Base-by-base conservation (phyloP, 2,113 vertebrate species). In the Pavo muticus region DNA sequence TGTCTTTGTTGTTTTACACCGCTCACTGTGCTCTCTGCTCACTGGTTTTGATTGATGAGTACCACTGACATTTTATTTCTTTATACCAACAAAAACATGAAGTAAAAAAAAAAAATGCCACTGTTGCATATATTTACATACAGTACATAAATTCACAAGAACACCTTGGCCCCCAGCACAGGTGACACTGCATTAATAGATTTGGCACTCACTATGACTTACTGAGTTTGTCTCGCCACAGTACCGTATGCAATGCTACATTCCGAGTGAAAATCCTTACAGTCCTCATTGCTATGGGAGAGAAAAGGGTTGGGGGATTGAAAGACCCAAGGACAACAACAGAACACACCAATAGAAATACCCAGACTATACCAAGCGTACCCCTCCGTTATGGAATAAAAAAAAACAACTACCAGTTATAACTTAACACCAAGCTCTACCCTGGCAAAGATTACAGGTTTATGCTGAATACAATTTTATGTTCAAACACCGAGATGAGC, bases 401-500 rank as follows among this genome's bases (percentile, higher is more conserved):
- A 79, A 79, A 83, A 48, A 63, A 17, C 6, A 13, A 47, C 64
- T 90, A 79, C 78, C 77, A 68, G 69, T 89, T 90, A 88, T 90
- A 95, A 91, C 48, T 93, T 94, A 94, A 95, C 40, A 80, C 42
- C 79, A 70, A 93, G 27, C 15, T 84, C 42, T 75, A 30, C 68
- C 63, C 63, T 82, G 44, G 65, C 69, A 95, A 94, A 91, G 72
- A 88, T 97, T 98, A 99, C 90, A 98, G 97, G 32, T 98, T 98
- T 94, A 99, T 97, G 96, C 98, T 97, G 96, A 99, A 98, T 83
- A 98, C 98, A 97, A 99, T 99, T 97, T 98, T 99, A 96, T 99
- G 98, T 95, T 99, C 99, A 94, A 99, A 99, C 57, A 99, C 85
- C 3, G 99, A 99, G 91, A 99, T 99, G 54, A 99, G 97, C 89